Base-by-base conservation (phyloP, 1,140 invertebrate genomes). In the Papilio machaon region DNA sequence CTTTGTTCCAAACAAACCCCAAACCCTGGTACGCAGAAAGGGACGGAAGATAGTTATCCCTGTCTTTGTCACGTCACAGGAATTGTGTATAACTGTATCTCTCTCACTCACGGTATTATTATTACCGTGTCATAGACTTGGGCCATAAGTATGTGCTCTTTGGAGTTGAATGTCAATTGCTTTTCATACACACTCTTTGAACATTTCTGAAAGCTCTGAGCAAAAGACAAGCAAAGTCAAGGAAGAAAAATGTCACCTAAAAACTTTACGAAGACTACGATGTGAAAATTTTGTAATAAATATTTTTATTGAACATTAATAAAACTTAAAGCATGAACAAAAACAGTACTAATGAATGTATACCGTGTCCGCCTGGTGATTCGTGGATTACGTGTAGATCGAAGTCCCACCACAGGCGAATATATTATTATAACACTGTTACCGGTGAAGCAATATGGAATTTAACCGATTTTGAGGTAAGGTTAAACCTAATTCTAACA, bases 381-480 rank as follows among this genome's bases (percentile, higher is more conserved):
- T 79, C 84, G 23, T 87, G 86, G 86, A 81, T 87, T 67, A 38
- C 86, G 13, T 84, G 84, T 54, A 81, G 81, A 78, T 87, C 86
- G 8, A 86, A 86, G 54, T 81, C 82, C 4, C 23, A 58, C 54
- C 64, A 70, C 13, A 70, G 64, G 23, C 64, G 64, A 70, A 70
- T 70, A 70, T 70, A 70, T 70, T 70, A 70, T 70, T 70, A 35
- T 70, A 70, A 70, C 30, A 70, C 64, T 15, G 11, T 35, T 70
- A 70, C 64, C 30, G 30, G 64, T 35, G 64, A 70, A 70, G 64
- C 64, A 15, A 38, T 35, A 70, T 70, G 64, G 64, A 35, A 70
- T 70, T 70, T 70, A 70, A 35, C 30, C 11, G 64, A 70, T 70
- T 70, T 70, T 70, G 30, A 70, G 64, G 64, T 70, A 70, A 35